Evolutionary conservation across 2,888 invertebrate species (phyloP), one percentile per base, ranked within the genome.

Genomic region (Monoplex corrugatus): DNA sequence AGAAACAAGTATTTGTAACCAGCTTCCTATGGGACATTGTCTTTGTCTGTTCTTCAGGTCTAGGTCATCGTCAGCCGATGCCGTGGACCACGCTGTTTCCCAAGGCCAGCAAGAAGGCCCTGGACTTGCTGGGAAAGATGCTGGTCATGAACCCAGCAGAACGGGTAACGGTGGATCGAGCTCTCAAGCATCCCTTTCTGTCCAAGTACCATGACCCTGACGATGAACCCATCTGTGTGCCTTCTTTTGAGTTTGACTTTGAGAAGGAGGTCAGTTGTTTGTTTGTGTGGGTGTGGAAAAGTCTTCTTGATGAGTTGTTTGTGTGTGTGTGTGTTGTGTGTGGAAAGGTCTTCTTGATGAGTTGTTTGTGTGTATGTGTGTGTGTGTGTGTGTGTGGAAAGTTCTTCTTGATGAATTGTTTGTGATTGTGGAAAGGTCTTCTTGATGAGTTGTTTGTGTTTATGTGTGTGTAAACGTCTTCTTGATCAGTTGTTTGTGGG

Each of bases 141-240:
- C 92, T 96, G 87, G 94, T 95, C 50, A 91, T 96, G 2, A 95
- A 96, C 63, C 96, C 96, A 0, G 94, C 95, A 92, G 93, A 95
- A 43, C 93, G 96, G n/a, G 92, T 96, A 40, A 94, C 95, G 0
- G 96, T 96, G 3, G 96, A 95, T 84, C 93, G 95, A 83, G 96
- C 96, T 2, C 93, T 96, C 44, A 94, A 94, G 19, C 96, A 96
- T 89, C 96, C 95, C 5, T 96, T 96, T 92, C 93, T 96, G 87
- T 94, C 95, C 83, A 95, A 95, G 83, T 96, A 96, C 91, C 96
- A 96, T 90, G 96, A 96, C 90, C 95, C 96, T 5, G 95, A 95
- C 87, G 95, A 96, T 92, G 96, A 96, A 90, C 96, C 96, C 6
- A 93, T 95, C 75, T 96, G 96, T 92, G 93, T 94, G 8, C 95